Percentiles rank a stretch among this genome's conserved stretches.
Evolutionary conservation across 2,888 invertebrate genomes (phyloP).

Genomic region (Melinaea menophilus): DNA sequence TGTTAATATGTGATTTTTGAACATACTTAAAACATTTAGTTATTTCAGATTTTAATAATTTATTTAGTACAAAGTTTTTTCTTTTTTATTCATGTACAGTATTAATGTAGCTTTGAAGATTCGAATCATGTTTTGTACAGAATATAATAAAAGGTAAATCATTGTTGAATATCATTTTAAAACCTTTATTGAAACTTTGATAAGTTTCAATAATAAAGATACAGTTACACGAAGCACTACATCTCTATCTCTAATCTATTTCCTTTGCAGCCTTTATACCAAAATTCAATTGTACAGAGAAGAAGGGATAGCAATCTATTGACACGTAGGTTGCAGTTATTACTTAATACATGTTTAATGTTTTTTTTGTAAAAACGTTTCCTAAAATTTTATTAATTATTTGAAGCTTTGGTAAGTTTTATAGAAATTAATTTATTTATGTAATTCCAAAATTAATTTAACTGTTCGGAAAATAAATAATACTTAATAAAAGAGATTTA

Average conservation of each 20-base stretch:
- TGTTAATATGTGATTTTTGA: background rate
- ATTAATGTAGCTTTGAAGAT: too few species aligned
- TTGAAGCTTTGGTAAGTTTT: background rate
- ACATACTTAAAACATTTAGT: background rate
- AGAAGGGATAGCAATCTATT: constrained; percentile 17
- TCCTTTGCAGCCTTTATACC: constrained; percentile 22
- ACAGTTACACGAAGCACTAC: constrained; percentile 4
- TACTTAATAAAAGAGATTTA: background rate
- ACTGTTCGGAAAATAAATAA: background rate
- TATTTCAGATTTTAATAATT: background rate
- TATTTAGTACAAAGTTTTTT: too few species aligned
- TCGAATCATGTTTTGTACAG: too few species aligned
- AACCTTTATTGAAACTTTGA: too few species aligned
- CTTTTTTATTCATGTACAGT: too few species aligned
- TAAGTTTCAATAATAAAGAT: too few species aligned
- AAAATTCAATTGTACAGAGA: constrained; percentile 27
- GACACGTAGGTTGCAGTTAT: background rate
- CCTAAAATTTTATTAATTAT: background rate
- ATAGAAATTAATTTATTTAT: background rate
- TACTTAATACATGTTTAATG: background rate
- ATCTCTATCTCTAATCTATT: constrained; percentile 24
- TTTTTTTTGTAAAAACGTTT: background rate
- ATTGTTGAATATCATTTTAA: too few species aligned
- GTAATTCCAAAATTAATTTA: background rate
- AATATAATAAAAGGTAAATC: too few species aligned